Base-by-base conservation (phyloP, 53 echinoderm and acorn worm genomes). In the Holothuria leucospilota region DNA sequence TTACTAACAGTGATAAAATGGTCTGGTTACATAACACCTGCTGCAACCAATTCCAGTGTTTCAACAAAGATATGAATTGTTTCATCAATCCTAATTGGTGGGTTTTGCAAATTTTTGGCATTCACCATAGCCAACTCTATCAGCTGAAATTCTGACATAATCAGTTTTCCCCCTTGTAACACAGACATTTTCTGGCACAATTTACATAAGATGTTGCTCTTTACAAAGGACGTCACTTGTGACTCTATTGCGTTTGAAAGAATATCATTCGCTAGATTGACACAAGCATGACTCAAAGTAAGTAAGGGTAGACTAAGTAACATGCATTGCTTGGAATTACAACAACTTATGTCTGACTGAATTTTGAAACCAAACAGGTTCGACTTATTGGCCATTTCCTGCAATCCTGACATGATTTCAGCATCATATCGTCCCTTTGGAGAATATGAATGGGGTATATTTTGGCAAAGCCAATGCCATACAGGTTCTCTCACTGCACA, bases 371-470 rank as follows among this genome's bases (percentile, higher is more conserved):
- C 77, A 49, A 77, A 77, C 10, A 41, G 6, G 15, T 42, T 42
- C 1, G 77, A 75, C 30, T 20, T 20, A 12, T 52, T 46, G 6
- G 49, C 53, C 77, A 77, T 51, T 52, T 77, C 53, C 49, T 77
- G 51, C n/a, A 77, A 26, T 39, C 51, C 42, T 46, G 51, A 77
- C 51, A 77, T 51, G 8, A 77, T 52, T 52, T 77, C 77, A 46
- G 77, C 77, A 77, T 77, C 77, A 46, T 51, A 42, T 75, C 77
- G 15, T 2, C 77, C 77, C 27, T 52, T 75, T 51, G 77, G 77
- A 20, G 77, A 40, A 25, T 23, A 75, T 4, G 77, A 42, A 6
- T 20, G 2, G 13, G 77, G 77, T 21, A 51, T 5, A 46, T 20
- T 73, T 42, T 75, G 40, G 8, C 40, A 42, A 23, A 75, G n/a